Evolutionary conservation across 2,113 vertebrate genomes (phyloP).

Genomic region (Cyprinodon brontotheroides): DNA sequence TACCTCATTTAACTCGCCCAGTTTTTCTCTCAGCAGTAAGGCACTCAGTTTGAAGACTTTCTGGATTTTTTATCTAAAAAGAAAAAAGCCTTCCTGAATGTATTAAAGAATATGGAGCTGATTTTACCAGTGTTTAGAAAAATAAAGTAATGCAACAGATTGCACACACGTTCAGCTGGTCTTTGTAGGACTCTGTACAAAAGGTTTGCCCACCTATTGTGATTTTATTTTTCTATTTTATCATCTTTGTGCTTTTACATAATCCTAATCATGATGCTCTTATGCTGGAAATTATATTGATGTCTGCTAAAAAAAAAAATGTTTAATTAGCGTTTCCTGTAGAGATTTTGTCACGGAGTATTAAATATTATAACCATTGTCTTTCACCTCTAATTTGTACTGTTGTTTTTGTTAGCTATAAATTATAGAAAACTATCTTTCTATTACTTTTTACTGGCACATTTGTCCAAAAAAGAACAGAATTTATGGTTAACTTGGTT

Average conservation of each 20-base stretch:
- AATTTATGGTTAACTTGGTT: neutral
- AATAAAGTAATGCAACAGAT: slow-evolving; percentile 43
- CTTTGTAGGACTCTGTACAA: slow-evolving; percentile 30
- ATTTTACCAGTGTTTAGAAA: slow-evolving; percentile 30
- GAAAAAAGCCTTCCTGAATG: slow-evolving; percentile 61
- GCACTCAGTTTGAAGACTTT: slow-evolving; percentile 15
- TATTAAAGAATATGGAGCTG: slow-evolving; percentile 48
- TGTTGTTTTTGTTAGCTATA: slow-evolving; percentile 5
- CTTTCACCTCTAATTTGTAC: slow-evolving; percentile 40
- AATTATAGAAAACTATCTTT: neutral
- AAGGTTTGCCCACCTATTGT: slow-evolving; percentile 33
- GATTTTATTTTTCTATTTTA: slow-evolving; percentile 44
- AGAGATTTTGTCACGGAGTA: slow-evolving; percentile 77
- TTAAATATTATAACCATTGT: slow-evolving; percentile 76
- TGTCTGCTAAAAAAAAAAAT: slow-evolving; percentile 74
- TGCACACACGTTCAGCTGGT: slow-evolving; percentile 53
- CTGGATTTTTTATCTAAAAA: slow-evolving; percentile 14
- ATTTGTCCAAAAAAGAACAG: neutral
- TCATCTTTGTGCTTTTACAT: slow-evolving; percentile 46
- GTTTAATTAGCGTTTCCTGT: slow-evolving; percentile 73
- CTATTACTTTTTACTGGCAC: neutral
- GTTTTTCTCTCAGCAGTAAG: slow-evolving; percentile 21
- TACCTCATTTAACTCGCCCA: slow-evolving; percentile 40
- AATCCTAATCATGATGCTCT: slow-evolving; percentile 66
- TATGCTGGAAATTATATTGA: slow-evolving; percentile 74